A percentile compares a stretch with the other conserved stretches of the same genome.
These are phyloP conservation scores for Tenthredo scrophulariae DNA, from an alignment of 2,888 invertebrate species.

Conservation along the genomic window DNA sequence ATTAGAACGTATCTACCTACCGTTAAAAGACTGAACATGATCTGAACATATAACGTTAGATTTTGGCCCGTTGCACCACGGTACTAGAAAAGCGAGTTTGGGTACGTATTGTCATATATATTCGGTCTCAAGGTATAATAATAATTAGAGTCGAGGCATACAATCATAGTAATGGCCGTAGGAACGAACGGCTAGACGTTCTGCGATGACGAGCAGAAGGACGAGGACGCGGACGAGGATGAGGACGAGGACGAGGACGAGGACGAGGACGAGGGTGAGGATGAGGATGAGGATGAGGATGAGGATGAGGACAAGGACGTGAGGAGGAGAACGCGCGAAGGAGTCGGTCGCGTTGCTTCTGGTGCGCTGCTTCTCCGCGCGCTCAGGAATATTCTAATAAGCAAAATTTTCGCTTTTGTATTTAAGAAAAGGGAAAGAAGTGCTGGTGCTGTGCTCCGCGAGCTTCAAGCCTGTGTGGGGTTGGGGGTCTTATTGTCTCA, in stretches of 20 bases:
- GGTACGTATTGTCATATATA: slow-evolving; percentile 31
- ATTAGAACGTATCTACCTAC: slow-evolving; percentile 17
- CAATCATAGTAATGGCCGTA: slow-evolving; percentile 73
- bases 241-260: slow-evolving; percentile 14
- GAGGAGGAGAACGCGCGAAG: slow-evolving; percentile 53
- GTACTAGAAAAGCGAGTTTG: background rate
- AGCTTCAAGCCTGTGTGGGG: slow-evolving; percentile 50
- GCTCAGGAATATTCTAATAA: slow-evolving; percentile 75
- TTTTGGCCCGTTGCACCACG: background rate
- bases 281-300: slow-evolving; percentile 11
- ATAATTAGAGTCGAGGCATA: slow-evolving; percentile 72
- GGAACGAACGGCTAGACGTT: slow-evolving; percentile 46
- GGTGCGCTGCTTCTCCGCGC: slow-evolving; percentile 29
- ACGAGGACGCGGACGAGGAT: background rate
- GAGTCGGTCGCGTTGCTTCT: slow-evolving; percentile 55
- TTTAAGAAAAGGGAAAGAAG: slow-evolving; percentile 75
- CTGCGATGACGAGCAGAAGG: slow-evolving; percentile 10
- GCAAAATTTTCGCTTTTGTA: slow-evolving; percentile 76
- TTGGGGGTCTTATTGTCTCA: slow-evolving; percentile 73
- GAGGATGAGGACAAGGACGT: slow-evolving; percentile 15
- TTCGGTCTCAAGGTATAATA: slow-evolving; percentile 59
- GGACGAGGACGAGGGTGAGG: slow-evolving; percentile 1
- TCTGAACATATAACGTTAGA: slow-evolving; percentile 5
- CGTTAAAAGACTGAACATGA: slow-evolving; percentile 6
- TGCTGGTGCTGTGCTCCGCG: slow-evolving; percentile 58